Conservation (phyloP, 2,888 invertebrate genomes). For the Drosophila mimetica region DNA sequence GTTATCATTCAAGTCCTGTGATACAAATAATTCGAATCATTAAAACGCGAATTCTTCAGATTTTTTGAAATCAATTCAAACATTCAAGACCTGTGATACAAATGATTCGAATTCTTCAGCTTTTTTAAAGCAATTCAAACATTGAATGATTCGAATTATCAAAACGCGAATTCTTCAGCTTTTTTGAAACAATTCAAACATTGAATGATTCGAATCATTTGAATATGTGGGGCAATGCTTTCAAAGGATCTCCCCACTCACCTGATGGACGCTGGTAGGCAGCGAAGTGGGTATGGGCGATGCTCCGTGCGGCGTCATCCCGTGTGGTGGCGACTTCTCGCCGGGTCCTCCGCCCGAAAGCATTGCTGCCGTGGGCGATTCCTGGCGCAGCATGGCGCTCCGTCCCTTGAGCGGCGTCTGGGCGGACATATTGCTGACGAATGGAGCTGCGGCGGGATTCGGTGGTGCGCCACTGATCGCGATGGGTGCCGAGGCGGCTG, state of each 20-base stretch:
- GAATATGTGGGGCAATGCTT: too few species aligned
- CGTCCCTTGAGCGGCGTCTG: conserved; percentile 81
- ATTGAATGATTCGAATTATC: too few species aligned
- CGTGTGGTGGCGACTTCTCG: conserved; percentile 85
- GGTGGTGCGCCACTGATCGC: conserved; percentile 68
- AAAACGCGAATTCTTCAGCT: too few species aligned
- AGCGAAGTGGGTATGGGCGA: conserved; percentile 84
- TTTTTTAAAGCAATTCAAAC: too few species aligned
- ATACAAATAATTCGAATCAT: too few species aligned
- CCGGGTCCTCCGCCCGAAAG: conserved; percentile 57
- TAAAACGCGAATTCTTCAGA: too few species aligned
- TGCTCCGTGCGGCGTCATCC: conserved; percentile 85
- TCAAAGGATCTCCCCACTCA: conserved; percentile 42
- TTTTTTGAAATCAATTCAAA: too few species aligned
- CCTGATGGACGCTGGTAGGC: conserved; percentile 84
- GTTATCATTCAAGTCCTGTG: background rate
- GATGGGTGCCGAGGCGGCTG: conserved; percentile 64
- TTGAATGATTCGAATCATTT: too few species aligned
- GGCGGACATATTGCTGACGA: conserved; percentile 78
- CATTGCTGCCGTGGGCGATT: conserved; percentile 81
- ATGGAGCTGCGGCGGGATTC: conserved; percentile 74
- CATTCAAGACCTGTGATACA: too few species aligned
- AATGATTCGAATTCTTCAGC: too few species aligned
- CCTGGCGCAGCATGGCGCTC: conserved; percentile 75
- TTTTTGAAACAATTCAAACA: too few species aligned